Conservation (phyloP, 2,113 vertebrate species). For the Lipotes vexillifer region DNA sequence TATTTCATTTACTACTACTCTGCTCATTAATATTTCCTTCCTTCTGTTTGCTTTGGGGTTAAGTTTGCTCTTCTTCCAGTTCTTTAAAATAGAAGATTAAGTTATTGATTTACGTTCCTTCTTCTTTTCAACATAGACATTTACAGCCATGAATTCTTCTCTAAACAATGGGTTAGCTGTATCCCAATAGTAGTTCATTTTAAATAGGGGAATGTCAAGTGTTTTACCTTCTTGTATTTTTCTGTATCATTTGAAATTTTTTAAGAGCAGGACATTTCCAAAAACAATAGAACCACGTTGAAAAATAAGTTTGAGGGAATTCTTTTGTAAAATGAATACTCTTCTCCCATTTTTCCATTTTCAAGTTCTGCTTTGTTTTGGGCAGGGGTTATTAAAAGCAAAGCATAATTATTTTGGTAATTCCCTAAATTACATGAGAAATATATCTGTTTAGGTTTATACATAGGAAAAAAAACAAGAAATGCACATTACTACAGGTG, state of each 20-base stretch:
- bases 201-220: neutral
- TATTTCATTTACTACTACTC: neutral
- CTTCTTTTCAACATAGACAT: neutral
- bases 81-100: neutral
- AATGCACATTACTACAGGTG: neutral
- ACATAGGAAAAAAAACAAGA: neutral
- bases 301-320: neutral
- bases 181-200: neutral
- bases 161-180: neutral
- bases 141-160: neutral
- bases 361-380: neutral
- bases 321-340: neutral
- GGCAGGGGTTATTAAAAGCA: neutral
- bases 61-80: neutral
- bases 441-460: neutral
- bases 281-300: neutral
- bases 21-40: neutral
- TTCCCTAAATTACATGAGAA: neutral
- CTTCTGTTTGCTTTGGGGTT: neutral
- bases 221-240: neutral
- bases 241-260: neutral
- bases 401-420: neutral
- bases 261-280: neutral
- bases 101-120: neutral
- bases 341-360: neutral